Conservation (phyloP, 2,113 vertebrate genomes). For the Chaetops frenatus region DNA sequence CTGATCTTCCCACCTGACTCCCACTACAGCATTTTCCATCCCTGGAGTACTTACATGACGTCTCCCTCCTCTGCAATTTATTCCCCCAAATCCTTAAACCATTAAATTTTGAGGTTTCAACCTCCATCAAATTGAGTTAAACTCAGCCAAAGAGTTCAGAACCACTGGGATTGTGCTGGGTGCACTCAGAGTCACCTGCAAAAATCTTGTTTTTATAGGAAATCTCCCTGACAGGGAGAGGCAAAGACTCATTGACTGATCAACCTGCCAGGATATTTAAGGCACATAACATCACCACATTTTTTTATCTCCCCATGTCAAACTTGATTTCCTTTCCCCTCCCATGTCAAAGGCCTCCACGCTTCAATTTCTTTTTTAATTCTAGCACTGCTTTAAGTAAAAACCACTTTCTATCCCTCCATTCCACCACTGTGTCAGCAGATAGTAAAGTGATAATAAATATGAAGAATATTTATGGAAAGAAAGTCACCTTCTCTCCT, state of each 20-base stretch:
- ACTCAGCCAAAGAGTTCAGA: background rate
- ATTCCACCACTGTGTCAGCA: background rate
- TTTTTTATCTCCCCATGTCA: background rate
- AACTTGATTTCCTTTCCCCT: background rate
- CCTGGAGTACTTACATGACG: background rate
- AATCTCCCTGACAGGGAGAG: background rate
- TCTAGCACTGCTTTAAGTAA: background rate
- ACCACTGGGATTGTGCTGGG: background rate
- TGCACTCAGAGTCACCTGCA: background rate
- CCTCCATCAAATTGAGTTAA: background rate
- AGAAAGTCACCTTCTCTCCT: constrained; percentile 81
- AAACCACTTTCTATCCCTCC: background rate
- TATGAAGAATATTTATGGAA: background rate
- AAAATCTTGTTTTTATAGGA: background rate
- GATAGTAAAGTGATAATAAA: fast-evolving
- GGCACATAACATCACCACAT: background rate
- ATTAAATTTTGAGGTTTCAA: background rate
- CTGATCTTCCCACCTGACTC: background rate
- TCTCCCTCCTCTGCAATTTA: background rate
- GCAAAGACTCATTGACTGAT: background rate
- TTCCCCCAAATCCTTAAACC: background rate
- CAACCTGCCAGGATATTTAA: background rate
- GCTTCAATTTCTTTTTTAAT: fast-evolving
- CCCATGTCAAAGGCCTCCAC: fast-evolving
- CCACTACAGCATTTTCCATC: background rate